These are phyloP conservation scores for mouse (Mus musculus) DNA, from an alignment of 2,113 vertebrate species.

Conservation along the genomic window DNA sequence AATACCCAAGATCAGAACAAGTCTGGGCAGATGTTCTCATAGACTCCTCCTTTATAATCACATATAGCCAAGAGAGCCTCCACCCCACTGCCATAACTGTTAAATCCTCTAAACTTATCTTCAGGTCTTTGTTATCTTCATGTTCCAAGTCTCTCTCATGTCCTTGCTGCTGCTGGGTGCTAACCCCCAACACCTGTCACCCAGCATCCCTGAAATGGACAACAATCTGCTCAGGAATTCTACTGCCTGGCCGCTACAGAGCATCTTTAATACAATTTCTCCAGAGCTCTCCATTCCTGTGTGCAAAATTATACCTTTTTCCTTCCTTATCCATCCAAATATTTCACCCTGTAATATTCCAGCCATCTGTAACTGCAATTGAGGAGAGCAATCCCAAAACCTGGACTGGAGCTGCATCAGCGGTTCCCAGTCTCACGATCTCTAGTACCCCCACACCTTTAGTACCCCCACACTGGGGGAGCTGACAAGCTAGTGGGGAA, in stretches of 20 bases:
- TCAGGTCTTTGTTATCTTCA: background rate
- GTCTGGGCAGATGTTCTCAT: background rate
- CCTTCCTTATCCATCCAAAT: background rate
- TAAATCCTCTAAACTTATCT: background rate
- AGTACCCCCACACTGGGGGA: background rate
- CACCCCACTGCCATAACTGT: background rate
- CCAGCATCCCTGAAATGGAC: background rate
- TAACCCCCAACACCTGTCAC: background rate
- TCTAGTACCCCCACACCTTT: too few relatives aligned
- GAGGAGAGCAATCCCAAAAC: slow-evolving; percentile 35
- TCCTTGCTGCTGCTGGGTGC: background rate
- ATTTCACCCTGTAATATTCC: background rate
- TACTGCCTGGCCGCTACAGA: background rate
- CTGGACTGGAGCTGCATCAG: background rate
- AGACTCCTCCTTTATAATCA: background rate
- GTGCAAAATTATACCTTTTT: background rate
- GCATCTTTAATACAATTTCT: background rate
- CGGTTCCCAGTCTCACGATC: background rate
- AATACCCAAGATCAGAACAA: background rate
- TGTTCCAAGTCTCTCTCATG: background rate
- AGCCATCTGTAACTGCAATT: background rate
- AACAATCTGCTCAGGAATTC: background rate
- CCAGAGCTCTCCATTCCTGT: background rate
- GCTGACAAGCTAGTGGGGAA: background rate
- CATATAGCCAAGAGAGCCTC: background rate